phyloP scores from a whole-genome alignment of 2,888 invertebrate genomes.

The Brachynemurus nebulosus region DNA sequence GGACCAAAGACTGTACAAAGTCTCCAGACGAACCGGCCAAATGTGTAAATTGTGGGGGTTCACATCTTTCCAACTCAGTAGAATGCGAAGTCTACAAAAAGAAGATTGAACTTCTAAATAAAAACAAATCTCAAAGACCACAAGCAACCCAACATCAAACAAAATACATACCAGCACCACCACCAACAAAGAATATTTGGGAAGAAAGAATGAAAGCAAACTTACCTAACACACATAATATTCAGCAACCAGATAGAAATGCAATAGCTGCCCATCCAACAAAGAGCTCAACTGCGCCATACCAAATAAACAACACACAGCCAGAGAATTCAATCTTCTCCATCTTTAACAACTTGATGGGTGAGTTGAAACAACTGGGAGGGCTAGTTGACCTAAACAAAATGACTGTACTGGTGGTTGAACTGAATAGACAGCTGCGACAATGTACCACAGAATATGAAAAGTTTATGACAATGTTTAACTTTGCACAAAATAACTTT shows the following conservation, averaged over 20 bases:
- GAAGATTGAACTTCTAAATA: slow-evolving; percentile 11
- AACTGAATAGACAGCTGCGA: too few relatives aligned
- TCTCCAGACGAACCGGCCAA: slow-evolving; percentile 16
- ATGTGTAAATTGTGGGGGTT: slow-evolving; percentile 21
- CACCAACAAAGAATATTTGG: not conserved
- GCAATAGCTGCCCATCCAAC: not conserved
- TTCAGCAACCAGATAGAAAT: not conserved
- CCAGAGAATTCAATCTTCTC: not conserved
- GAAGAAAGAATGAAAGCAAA: not conserved
- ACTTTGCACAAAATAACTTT: too few relatives aligned
- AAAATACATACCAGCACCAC: not conserved
- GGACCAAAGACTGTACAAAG: slow-evolving; percentile 20
- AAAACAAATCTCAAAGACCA: not conserved
- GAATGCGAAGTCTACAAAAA: slow-evolving; percentile 16
- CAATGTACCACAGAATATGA: too few relatives aligned
- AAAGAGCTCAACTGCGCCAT: not conserved
- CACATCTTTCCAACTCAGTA: slow-evolving; percentile 21
- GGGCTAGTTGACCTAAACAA: too few relatives aligned
- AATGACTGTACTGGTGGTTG: too few relatives aligned
- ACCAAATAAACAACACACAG: not conserved
- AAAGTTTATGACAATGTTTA: too few relatives aligned
- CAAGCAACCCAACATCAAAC: too few relatives aligned
- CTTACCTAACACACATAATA: too few relatives aligned
- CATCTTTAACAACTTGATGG: not conserved
- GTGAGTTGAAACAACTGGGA: too few relatives aligned